phyloP scores from a whole-genome alignment of 2,113 vertebrate genomes.

The Desmodus rotundus region DNA sequence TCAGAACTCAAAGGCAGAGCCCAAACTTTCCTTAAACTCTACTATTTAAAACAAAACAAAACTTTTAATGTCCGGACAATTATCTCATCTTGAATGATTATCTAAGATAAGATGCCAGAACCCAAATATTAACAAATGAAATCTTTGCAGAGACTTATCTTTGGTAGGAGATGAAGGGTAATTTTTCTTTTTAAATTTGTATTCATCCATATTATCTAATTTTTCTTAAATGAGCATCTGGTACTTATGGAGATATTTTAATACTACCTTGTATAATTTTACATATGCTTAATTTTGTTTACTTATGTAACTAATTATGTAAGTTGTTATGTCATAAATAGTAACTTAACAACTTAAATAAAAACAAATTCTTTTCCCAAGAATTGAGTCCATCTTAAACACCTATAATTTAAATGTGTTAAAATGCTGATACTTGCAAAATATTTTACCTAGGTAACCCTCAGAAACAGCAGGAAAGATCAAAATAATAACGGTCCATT shows the following conservation, averaged over 20 bases:
- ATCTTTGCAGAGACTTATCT: background rate
- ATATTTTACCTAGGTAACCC: background rate
- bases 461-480: background rate
- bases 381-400: background rate
- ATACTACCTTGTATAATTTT: background rate
- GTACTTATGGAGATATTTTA: background rate
- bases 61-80: background rate
- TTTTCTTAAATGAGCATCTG: background rate
- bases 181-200: background rate
- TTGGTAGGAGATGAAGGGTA: background rate
- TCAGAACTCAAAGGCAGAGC: background rate
- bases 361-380: background rate
- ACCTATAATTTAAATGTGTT: background rate
- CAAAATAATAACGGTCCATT: background rate
- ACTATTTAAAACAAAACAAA: background rate
- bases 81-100: background rate
- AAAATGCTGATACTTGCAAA: background rate
- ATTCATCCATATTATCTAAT: background rate
- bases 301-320: background rate
- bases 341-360: constrained; percentile 8
- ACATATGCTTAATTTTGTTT: background rate
- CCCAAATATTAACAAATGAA: background rate
- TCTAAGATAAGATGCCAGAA: background rate
- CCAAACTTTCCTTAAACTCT: background rate
- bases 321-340: background rate